phyloP scores from a whole-genome alignment of 2,888 invertebrate species.

The Caenorhabditis afra region DNA sequence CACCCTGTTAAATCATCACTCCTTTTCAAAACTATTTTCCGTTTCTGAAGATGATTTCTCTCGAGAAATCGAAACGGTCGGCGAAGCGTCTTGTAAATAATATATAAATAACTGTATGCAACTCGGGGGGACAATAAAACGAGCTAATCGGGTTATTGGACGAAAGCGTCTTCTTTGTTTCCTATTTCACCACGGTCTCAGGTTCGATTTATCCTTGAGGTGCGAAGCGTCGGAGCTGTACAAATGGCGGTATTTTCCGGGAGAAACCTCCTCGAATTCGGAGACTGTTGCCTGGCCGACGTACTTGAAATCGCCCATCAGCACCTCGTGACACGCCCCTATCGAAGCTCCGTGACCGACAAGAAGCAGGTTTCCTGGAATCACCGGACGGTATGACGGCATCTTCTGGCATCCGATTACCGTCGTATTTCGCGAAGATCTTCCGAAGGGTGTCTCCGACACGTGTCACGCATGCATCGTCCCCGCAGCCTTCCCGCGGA shows the following conservation, averaged over 20 bases:
- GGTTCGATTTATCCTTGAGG: constrained; percentile 73
- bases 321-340: constrained; percentile 76
- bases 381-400: background rate
- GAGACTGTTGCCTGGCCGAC: constrained; percentile 77
- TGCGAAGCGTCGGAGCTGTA: constrained; percentile 72
- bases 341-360: constrained; percentile 79
- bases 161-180: background rate
- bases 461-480: constrained; percentile 75
- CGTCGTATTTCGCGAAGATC: constrained; percentile 70
- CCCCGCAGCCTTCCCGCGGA: constrained; percentile 74
- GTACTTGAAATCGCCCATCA: constrained; percentile 74
- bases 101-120: background rate
- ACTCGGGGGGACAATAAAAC: background rate
- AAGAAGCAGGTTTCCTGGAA: constrained; percentile 70
- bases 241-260: constrained; percentile 66
- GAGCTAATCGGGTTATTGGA: background rate
- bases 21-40: no score
- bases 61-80: no score
- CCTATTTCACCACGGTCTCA: constrained; percentile 73
- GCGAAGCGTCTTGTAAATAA: no score
- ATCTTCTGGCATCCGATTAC: constrained; percentile 3
- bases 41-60: no score
- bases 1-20: background rate
- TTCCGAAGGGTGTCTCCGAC: constrained; percentile 67
- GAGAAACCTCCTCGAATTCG: constrained; percentile 67